Evolutionary conservation across 1,140 invertebrate genomes (phyloP).

Genomic region (Nixonia krombeini): DNA sequence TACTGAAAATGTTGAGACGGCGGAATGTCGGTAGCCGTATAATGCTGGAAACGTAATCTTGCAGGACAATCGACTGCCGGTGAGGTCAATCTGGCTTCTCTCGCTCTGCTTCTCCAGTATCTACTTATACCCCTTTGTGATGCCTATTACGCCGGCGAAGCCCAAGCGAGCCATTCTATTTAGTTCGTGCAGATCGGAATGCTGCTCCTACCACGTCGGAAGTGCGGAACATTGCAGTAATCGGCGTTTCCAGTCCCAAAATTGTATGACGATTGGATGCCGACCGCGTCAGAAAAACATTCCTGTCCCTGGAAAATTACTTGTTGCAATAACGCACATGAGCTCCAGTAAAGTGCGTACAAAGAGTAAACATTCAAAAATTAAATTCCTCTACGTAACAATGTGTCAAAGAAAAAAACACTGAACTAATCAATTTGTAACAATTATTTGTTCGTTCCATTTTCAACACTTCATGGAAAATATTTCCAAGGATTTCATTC

Average conservation of each 20-base stretch:
- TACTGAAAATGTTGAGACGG: slow-evolving; percentile 21
- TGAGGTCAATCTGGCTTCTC: slow-evolving; percentile 15
- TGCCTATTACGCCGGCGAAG: slow-evolving; percentile 36
- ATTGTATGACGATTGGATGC: slow-evolving; percentile 10
- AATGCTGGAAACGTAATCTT: slow-evolving; percentile 52
- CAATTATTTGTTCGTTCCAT: too few species aligned
- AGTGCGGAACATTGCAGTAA: slow-evolving; percentile 9
- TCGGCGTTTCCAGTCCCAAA: slow-evolving; percentile 6
- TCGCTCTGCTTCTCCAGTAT: slow-evolving; percentile 8
- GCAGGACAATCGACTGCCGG: slow-evolving; percentile 40
- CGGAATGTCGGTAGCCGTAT: slow-evolving; percentile 21
- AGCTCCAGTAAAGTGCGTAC: too few species aligned
- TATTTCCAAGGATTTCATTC: too few species aligned
- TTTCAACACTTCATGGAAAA: too few species aligned
- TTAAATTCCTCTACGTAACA: too few species aligned
- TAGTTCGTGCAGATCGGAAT: slow-evolving; percentile 18
- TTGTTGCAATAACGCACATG: too few species aligned
- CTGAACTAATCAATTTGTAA: too few species aligned
- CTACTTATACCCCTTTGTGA: slow-evolving; percentile 30
- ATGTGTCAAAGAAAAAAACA: too few species aligned
- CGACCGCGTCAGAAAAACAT: neutral
- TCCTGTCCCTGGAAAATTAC: too few species aligned
- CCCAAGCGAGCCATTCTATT: slow-evolving; percentile 32
- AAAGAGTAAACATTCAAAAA: too few species aligned
- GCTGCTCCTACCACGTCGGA: slow-evolving; percentile 15